A percentile compares a stretch with the other conserved stretches of the same genome.
Conservation (phyloP, 2,113 vertebrate genomes). For the Vombatus ursinus region DNA sequence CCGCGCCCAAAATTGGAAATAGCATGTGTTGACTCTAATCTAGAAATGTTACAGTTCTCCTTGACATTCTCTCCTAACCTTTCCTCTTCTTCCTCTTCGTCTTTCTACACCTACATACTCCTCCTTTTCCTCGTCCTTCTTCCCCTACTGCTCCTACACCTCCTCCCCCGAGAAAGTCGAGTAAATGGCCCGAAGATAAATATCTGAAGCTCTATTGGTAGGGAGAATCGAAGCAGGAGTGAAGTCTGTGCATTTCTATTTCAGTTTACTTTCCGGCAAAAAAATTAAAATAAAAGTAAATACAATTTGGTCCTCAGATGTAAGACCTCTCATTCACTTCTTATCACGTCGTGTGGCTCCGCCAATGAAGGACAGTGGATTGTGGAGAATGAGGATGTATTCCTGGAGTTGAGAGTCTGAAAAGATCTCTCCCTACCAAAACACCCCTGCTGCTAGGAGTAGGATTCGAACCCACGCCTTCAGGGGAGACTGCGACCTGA, state of each 20-base stretch:
- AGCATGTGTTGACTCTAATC: background rate
- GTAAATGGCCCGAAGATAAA: background rate
- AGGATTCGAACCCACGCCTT: constrained; percentile 83
- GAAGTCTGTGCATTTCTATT: background rate
- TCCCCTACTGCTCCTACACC: background rate
- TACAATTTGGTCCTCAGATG: no score
- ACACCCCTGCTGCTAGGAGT: constrained; percentile 77
- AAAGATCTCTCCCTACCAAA: no score
- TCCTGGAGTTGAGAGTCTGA: no score
- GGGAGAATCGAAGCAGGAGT: background rate
- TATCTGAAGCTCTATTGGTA: background rate
- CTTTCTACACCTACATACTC: background rate
- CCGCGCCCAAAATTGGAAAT: background rate
- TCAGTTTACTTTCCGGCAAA: background rate
- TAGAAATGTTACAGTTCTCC: background rate
- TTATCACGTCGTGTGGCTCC: no score
- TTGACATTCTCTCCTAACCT: background rate
- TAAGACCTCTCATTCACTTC: no score
- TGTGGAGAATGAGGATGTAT: no score
- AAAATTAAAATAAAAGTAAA: background rate
- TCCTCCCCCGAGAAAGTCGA: background rate
- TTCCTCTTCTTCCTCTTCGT: background rate
- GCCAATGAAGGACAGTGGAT: no score
- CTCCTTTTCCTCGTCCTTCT: background rate
- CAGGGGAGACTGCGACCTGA: constrained; percentile 82